Base-by-base conservation (phyloP, 2,113 vertebrate species). In the Pterocles gutturalis region DNA sequence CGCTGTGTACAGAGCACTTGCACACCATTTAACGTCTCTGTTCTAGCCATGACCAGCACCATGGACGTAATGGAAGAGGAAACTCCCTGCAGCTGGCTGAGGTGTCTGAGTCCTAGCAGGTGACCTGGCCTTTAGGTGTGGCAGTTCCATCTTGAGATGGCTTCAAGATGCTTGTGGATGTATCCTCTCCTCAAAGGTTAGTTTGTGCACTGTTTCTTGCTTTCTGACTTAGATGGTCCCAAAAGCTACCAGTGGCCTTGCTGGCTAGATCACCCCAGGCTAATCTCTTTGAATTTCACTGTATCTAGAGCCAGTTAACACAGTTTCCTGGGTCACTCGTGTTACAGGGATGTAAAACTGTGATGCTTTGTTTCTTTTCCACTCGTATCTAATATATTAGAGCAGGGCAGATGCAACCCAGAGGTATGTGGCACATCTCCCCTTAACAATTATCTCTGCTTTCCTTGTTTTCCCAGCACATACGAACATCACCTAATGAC, bases 1-100 rank as follows among this genome's bases (percentile, higher is more conserved):
- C 7, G 5, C 12, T 11, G 3, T 53, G 38, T 38, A 58, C 6
- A 54, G 16, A n/a, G 13, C 15, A 58, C 0, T 0, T 15, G 19
- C 16, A 16, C 12, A 69, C 16, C 1, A 0, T 28, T 82, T 21
- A 53, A 53, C 9, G 33, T 53, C 25, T 58, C 45, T 1, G 1
- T 20, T 76, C n/a, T 25, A 41, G 12, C 34, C 48, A 16, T 19
- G 45, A 53, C 2, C 3, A 70, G 9, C 29, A 58, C 29, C 33
- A 19, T 18, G 17, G 41, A 46, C 2, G 1, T 61, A 17, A 9
- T 14, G 7, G 43, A 38, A 10, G 8, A 72, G 46, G 49, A 38
- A 31, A 20, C 7, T 70, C 9, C 9, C 22, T 54, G 43, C 9
- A 54, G 51, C 13, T 43, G 3, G 9, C 21, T 51, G 89, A 75